A percentile compares a stretch with the other conserved stretches of the same genome.
These are phyloP conservation scores for Solenopsis invicta DNA, from an alignment of 1,140 invertebrate genomes.

Conservation along the genomic window DNA sequence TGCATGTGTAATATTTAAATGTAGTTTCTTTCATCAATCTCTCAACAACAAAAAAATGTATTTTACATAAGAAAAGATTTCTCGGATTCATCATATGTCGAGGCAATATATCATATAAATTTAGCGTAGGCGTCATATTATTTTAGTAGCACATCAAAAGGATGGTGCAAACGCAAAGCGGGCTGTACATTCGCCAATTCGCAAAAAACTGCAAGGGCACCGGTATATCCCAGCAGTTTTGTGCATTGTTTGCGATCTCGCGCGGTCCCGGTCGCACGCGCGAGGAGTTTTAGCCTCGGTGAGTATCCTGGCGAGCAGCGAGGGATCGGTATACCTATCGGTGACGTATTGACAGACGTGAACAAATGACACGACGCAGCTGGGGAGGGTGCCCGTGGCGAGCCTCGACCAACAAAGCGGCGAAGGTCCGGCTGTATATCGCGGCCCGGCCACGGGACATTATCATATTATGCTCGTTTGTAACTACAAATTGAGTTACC, in stretches of 20 bases:
- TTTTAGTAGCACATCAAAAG: constrained; percentile 1
- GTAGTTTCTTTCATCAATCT: not conserved
- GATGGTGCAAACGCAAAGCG: not conserved
- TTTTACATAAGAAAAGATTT: not conserved
- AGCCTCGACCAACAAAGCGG: constrained; percentile 72
- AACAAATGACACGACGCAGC: constrained; percentile 83
- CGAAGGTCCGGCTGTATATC: constrained; percentile 63
- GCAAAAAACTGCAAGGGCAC: constrained; percentile 25
- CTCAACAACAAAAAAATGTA: not conserved
- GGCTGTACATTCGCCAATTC: not conserved
- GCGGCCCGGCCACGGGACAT: constrained; percentile 73
- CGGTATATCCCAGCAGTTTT: not conserved
- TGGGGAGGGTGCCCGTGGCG: constrained; percentile 73
- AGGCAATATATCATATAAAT: not conserved
- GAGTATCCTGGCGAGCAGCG: constrained; percentile 36
- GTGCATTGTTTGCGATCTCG: constrained; percentile 11
- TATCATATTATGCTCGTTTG: constrained; percentile 87
- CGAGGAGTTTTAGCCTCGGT: constrained; percentile 63
- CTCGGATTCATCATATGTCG: not conserved
- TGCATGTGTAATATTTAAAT: not conserved
- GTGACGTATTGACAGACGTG: constrained; percentile 84
- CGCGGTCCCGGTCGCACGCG: constrained; percentile 1
- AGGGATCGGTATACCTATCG: constrained; percentile 70
- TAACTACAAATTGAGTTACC: constrained; percentile 87
- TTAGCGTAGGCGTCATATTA: not conserved